Base-by-base conservation (phyloP, 1,140 invertebrate genomes). In the Achatina immaculata region DNA sequence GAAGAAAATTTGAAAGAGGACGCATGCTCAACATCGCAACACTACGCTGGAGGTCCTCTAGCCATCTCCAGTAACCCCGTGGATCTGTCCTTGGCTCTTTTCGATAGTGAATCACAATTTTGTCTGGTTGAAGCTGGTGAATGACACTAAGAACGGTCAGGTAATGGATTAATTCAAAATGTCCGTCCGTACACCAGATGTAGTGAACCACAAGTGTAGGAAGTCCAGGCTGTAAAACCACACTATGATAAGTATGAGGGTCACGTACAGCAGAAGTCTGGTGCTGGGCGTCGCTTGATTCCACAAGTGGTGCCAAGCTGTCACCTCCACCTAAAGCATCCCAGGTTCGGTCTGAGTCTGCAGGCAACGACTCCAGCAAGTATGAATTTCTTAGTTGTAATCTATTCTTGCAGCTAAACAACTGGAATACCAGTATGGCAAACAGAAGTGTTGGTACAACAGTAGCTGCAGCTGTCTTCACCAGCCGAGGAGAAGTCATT, bases 61-160 rank as follows among this genome's bases (percentile, higher is more conserved):
- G 31, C 78, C 78, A 80, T 71, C 68, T 45, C 78, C 78, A 80
- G 48, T 80, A 80, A 43, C 78, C 78, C 24, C 72, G 42, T 11
- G 78, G 68, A 36, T 80, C 78, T 51, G 66, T n/a, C 40, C 78
- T 36, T 71, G 78, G 78, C 62, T 36, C 28, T 28, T n/a, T 42
- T 45, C 43, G 14, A 72, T 80, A 80, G 36, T 80, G 78, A 55
- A 80, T 71, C 40, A 80, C 48, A n/a, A 80, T 71, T 51, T 72
- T 45, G 58, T 80, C 78, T 6, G 78, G 78, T 42, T 34, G 55
- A 36, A 76, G 45, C 31, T 66, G 66, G 24, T 75, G 62, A 28
- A 81, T 9, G 24, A 69, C 43, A 71, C 65, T 69, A 14, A 66
- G 38, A 51, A 81, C 24, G n/a, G 42, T 38, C 21, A 81, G 65